Base-by-base conservation (phyloP, 2,888 invertebrate genomes). In the Dolomedes plantarius region DNA sequence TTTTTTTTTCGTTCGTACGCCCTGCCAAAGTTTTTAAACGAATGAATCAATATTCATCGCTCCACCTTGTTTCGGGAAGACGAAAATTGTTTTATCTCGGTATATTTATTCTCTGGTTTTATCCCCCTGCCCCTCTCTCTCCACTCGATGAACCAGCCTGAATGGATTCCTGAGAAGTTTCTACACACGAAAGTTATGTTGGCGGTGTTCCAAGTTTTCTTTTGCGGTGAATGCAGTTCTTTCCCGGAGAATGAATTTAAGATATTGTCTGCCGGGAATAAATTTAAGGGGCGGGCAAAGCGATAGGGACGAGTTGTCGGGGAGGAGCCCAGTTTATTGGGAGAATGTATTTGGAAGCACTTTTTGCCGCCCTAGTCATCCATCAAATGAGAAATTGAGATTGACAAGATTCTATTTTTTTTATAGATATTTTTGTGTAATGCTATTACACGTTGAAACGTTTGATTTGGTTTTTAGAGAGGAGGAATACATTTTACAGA, bases 11-110 rank as follows among this genome's bases (percentile, higher is more conserved):
- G n/a, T n/a, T n/a, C n/a, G n/a, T n/a, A n/a, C n/a, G n/a, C n/a
- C n/a, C n/a, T n/a, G n/a, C n/a, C n/a, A n/a, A n/a, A n/a, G n/a
- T n/a, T n/a, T n/a, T n/a, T n/a, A n/a, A n/a, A n/a, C n/a, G 23
- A n/a, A 23, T 23, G 23, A 56, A 56, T 56, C 56, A 56, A 56
- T 56, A 56, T 56, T 56, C 56, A 56, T 56, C 23, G 56, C 56
- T 23, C 23, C 23, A n/a, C 56, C 56, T 23, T 56, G 9, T 7
- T 23, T 19, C 3, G 19, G 56, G 5, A 56, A 2, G 23, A 23
- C 19, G 56, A 56, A 56, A 23, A 56, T 56, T 23, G 56, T 56
- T 23, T 56, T 56, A 56, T 56, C 23, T 56, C 16, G 19, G 23
- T 56, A 5, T 56, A 23, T 56, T 56, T 56, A 23, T 56, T 56